Evolutionary conservation across 1,140 invertebrate genomes (phyloP).

Genomic region (Trachymyrmex cornetzi): DNA sequence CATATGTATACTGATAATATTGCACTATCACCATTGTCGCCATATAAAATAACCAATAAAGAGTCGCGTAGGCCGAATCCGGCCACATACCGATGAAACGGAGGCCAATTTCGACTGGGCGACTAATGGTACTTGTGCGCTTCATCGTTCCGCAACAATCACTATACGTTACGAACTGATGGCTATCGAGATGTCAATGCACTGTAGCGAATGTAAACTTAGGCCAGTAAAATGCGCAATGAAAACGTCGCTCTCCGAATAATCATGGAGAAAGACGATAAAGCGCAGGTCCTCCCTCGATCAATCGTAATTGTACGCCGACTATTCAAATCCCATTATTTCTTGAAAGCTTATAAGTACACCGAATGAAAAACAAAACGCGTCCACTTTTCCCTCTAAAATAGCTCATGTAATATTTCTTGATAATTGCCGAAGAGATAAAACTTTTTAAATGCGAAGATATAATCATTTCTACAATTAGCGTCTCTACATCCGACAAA

Average conservation of each 20-base stretch:
- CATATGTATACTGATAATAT: conserved; percentile 42
- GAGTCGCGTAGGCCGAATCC: conserved; percentile 40
- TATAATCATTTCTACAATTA: background rate
- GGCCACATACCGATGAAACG: conserved; percentile 62
- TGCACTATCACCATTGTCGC: conserved; percentile 36
- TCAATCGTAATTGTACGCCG: conserved; percentile 39
- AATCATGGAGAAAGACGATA: background rate
- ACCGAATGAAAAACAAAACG: conserved; percentile 12
- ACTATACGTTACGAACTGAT: background rate
- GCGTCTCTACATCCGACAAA: background rate
- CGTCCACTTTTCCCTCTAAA: background rate
- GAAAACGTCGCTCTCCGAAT: background rate
- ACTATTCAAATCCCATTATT: conserved; percentile 24
- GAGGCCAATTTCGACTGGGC: conserved; percentile 34
- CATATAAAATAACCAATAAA: conserved; percentile 26
- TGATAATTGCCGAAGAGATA: conserved; percentile 18
- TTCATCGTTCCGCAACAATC: conserved; percentile 13
- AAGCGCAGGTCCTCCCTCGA: conserved; percentile 35
- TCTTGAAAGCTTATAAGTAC: conserved; percentile 21
- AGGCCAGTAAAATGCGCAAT: background rate
- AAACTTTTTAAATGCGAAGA: conserved; percentile 13
- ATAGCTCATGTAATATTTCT: background rate
- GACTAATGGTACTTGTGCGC: conserved; percentile 37
- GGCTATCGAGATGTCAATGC: conserved; percentile 11
- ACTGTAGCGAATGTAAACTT: background rate